Evolutionary conservation across 2,113 vertebrate genomes (phyloP).

Genomic region (Psittacara wagleri): DNA sequence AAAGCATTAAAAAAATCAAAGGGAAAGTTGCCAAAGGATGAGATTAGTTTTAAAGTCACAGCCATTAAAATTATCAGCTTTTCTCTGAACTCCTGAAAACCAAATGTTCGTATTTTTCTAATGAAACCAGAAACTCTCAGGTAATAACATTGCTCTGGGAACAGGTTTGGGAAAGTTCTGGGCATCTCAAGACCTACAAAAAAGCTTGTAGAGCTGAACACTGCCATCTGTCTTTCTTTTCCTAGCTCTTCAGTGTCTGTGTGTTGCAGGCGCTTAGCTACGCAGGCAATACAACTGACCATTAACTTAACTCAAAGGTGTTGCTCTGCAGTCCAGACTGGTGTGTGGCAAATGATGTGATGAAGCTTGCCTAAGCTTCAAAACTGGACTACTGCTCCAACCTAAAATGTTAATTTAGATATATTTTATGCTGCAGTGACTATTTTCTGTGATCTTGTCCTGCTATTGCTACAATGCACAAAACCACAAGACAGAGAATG

Average conservation of each 20-base stretch:
- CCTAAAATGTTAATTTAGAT: background rate
- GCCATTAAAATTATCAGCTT: background rate
- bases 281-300: background rate
- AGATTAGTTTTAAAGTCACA: background rate
- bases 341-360: background rate
- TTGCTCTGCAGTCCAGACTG: background rate
- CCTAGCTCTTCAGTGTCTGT: background rate
- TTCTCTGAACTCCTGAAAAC: background rate
- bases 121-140: background rate
- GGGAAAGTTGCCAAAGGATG: background rate
- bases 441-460: background rate
- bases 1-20: background rate
- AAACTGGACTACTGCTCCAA: background rate
- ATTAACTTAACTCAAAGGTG: background rate
- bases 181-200: background rate
- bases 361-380: background rate
- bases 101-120: background rate
- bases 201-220: background rate
- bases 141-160: background rate
- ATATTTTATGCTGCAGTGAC: background rate
- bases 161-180: background rate
- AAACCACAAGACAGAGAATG: background rate
- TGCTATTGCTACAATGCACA: background rate
- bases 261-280: background rate
- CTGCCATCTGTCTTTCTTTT: background rate